Conservation (phyloP, 1,140 invertebrate species). For the Leptinotarsa defecta region DNA sequence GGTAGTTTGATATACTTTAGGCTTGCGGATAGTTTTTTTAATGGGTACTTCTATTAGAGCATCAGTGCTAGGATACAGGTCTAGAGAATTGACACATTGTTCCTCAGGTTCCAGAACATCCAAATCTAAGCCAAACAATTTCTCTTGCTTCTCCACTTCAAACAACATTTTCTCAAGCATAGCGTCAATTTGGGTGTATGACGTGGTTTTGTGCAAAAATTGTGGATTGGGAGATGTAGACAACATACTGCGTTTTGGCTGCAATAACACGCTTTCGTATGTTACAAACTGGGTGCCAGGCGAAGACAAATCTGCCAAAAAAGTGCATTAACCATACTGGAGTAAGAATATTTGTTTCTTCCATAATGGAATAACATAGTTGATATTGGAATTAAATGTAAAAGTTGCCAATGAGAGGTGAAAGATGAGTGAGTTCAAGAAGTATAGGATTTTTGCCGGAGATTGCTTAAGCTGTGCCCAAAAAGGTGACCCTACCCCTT, state of each 20-base stretch:
- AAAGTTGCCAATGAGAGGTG: slow-evolving; percentile 32
- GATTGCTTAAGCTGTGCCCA: slow-evolving; percentile 28
- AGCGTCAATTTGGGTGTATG: slow-evolving; percentile 52
- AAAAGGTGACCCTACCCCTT: neutral
- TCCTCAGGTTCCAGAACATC: slow-evolving; percentile 44
- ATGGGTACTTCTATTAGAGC: slow-evolving; percentile 55
- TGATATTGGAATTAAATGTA: slow-evolving; percentile 14
- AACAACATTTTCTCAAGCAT: slow-evolving; percentile 53
- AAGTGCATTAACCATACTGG: slow-evolving; percentile 51
- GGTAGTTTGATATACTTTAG: slow-evolving; percentile 40
- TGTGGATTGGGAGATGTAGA: slow-evolving; percentile 21
- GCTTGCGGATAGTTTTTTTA: slow-evolving; percentile 40
- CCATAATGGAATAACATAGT: neutral
- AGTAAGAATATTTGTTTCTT: slow-evolving; percentile 53
- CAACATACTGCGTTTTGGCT: slow-evolving; percentile 39
- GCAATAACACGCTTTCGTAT: slow-evolving; percentile 51
- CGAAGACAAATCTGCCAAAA: slow-evolving; percentile 30
- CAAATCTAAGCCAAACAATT: slow-evolving; percentile 47
- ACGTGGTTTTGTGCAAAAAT: slow-evolving; percentile 39
- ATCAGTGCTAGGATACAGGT: slow-evolving; percentile 49
- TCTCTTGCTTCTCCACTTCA: slow-evolving; percentile 52
- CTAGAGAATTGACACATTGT: slow-evolving; percentile 51
- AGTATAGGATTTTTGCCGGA: slow-evolving; percentile 20
- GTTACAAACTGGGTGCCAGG: slow-evolving; percentile 40
- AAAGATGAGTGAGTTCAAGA: slow-evolving; percentile 31